These are phyloP conservation scores for Hesperophylax magnus DNA, from an alignment of 1,140 invertebrate species.

Conservation along the genomic window DNA sequence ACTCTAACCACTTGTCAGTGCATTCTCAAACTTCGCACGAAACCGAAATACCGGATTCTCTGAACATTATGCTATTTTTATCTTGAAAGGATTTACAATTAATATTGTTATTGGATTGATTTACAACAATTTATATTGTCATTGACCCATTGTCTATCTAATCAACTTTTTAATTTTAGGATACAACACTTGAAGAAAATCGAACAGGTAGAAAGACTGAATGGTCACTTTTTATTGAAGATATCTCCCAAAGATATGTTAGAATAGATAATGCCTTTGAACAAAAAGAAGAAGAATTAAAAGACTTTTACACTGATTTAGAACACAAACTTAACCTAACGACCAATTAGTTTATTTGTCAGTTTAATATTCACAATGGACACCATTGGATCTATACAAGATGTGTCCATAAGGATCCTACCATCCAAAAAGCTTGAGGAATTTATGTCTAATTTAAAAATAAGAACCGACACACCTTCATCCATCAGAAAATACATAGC, in stretches of 20 bases:
- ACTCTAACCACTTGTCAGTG: too few relatives aligned
- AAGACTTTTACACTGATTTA: conserved; percentile 81
- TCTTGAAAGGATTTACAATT: too few relatives aligned
- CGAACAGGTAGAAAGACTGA: conserved; percentile 74
- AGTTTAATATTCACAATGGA: conserved; percentile 64
- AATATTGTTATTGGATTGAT: too few relatives aligned
- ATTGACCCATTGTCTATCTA: not conserved
- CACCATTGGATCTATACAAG: conserved; percentile 70
- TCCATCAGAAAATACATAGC: conserved; percentile 59
- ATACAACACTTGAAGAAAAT: conserved; percentile 67
- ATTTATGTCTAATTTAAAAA: conserved; percentile 66
- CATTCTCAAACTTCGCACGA: too few relatives aligned
- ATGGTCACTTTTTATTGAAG: conserved; percentile 82
- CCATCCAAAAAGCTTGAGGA: conserved; percentile 70
- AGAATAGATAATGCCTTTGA: conserved; percentile 83
- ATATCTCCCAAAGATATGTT: conserved; percentile 81
- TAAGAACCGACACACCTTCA: conserved; percentile 60
- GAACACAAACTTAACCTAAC: conserved; percentile 81
- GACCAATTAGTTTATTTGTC: conserved; percentile 44
- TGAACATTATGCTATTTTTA: too few relatives aligned
- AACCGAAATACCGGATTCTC: too few relatives aligned
- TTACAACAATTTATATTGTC: too few relatives aligned
- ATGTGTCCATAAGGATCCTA: conserved; percentile 73
- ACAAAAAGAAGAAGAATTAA: conserved; percentile 83
- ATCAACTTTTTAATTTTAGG: conserved; percentile 47